Evolutionary conservation across 2,888 invertebrate genomes (phyloP), one percentile per base, ranked within the genome.

Genomic region (Hirtodrosophila trivittata): DNA sequence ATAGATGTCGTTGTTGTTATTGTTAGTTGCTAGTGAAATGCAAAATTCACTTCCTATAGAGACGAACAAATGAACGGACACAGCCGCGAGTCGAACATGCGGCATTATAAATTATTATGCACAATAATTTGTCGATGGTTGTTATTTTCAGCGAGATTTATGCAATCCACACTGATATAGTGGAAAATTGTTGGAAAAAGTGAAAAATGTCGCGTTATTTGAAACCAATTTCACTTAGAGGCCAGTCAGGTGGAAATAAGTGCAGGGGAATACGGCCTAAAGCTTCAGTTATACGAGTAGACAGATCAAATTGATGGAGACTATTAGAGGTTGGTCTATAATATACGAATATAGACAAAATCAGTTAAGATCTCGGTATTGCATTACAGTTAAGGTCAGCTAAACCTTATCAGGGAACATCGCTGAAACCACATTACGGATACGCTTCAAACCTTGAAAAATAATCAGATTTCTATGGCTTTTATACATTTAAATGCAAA

Each of bases 41-140:
- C 66, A 59, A 82, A 75, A 66, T 80, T 28, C 59, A 71, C 81
- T 86, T 86, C 86, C 86, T 77, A 82, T 57, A 50, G 56, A 58
- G 16, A 32, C 41, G 39, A 57, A 41, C 49, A 39, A 28, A 56
- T 43, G 21, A 54, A 32, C 71, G 58, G 47, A 58, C 52, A 46
- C 38, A 65, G 41, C 66, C 60, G 63, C 65, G 42, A 80, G 52
- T 54, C 52, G 51, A 62, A 63, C 84, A 86, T 83, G 81, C 76
- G 76, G 63, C 62, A 58, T 64, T 73, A 58, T 59, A 50, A 63
- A 64, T 50, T 51, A 51, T 58, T 45, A 38, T 50, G 70, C 60
- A 59, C 55, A 65, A 65, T 62, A 70, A 86, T 84, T 81, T 77
- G 82, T 66, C 62, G 74, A 60, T 63, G 30, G 52, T 60, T 75